Base-by-base conservation (phyloP, 1,140 invertebrate genomes). In the Thereuonema tuberculata region DNA sequence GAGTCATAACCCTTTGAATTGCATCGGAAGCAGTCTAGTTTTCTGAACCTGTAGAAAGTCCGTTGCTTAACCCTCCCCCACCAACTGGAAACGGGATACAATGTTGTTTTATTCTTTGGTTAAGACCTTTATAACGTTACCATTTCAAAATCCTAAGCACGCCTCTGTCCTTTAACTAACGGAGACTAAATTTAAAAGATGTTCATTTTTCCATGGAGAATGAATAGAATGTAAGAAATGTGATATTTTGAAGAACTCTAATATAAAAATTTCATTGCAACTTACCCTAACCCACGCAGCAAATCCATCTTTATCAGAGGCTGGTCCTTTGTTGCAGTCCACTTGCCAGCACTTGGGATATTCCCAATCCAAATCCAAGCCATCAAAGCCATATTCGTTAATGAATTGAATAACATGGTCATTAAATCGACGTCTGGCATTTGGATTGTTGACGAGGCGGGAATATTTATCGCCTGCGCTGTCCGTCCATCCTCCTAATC, bases 331-430 rank as follows among this genome's bases (percentile, higher is more conserved):
- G 20, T 81, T 82, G 69, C 89, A 94, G 67, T 91, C 84, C 66
- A 85, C 89, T 64, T 93, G 88, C 89, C 89, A 92, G 64, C 90
- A 94, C 49, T 84, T 84, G 0, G 89, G 90, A 70, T 92, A 93
- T 68, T 90, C 89, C 90, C 90, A 94, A 64, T 93, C 89, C 2
- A 93, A 65, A 62, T 90, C 87, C 0, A 94, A 69, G 20, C 90
- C 90, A 60, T 84, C 78, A 67, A 94, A 93, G 28, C 83, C 81
- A 62, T 89, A 76, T 56, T 80, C 77, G 15, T 80, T 76, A 3
- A 94, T 67, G 65, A 88, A 90, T 17, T 78, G 75, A 0, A 86
- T 75, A 1, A 80, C 74, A 28, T 81, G 80, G 0, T 81, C 73
- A 1, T 84, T 80, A 64, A 93, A 93, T 43, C 80, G 80, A 74